Percentiles rank a stretch among this genome's conserved stretches.
These are phyloP conservation scores for Coenobita brevimanus DNA, from an alignment of 1,140 invertebrate species.

Conservation along the genomic window DNA sequence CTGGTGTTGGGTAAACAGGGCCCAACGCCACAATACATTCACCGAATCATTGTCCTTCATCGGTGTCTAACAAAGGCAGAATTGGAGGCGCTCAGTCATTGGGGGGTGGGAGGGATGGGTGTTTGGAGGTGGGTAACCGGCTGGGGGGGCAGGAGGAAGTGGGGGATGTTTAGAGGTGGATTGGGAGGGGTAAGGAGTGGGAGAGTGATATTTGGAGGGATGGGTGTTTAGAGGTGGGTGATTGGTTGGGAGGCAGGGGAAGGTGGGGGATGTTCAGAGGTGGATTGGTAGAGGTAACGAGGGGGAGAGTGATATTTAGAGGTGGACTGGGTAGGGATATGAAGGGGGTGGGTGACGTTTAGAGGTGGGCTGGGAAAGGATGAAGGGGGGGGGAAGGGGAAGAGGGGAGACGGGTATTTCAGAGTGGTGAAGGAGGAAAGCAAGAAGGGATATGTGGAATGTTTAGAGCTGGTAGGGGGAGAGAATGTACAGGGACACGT, in stretches of 20 bases:
- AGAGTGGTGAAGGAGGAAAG: not conserved
- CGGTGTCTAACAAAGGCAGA: conserved; percentile 51
- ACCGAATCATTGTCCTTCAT: conserved; percentile 67
- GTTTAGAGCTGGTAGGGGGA: not conserved
- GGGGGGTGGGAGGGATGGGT: not conserved
- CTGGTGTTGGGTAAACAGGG: conserved; percentile 65
- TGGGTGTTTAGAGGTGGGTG: not conserved
- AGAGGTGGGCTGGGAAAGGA: not conserved
- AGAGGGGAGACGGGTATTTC: not conserved
- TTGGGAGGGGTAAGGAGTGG: not conserved
- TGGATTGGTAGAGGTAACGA: no score
- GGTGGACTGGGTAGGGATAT: not conserved
- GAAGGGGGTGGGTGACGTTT: not conserved
- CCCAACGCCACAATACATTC: conserved; percentile 55
- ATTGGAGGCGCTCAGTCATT: conserved; percentile 26
- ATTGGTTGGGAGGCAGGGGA: not conserved
- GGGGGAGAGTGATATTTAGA: no score
- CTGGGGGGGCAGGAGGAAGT: not conserved
- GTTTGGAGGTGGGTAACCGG: not conserved
- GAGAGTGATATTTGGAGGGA: not conserved
- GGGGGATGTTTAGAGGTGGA: not conserved
- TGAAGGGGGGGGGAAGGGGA: not conserved
- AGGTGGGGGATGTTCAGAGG: no score
- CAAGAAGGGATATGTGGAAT: not conserved
- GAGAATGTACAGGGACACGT: not conserved